Evolutionary conservation across 2,113 vertebrate genomes (phyloP).

Genomic region (Chlorodrepanis virens): DNA sequence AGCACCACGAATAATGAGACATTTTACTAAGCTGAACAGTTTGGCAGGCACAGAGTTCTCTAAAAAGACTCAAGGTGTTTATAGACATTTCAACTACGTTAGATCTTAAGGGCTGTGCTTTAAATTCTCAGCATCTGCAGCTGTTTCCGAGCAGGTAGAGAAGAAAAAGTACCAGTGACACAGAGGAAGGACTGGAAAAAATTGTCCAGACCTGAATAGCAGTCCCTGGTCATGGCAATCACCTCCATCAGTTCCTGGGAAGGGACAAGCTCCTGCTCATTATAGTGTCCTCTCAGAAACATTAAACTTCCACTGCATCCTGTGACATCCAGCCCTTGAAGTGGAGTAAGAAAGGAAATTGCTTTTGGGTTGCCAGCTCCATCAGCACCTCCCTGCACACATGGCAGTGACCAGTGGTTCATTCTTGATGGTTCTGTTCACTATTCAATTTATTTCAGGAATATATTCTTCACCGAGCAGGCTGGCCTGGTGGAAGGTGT

Average conservation of each 20-base stretch:
- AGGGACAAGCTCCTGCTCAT: background rate
- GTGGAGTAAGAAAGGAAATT: background rate
- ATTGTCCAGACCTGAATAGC: background rate
- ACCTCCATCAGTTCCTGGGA: background rate
- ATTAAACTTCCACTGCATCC: background rate
- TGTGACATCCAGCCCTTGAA: background rate
- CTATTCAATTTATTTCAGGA: background rate
- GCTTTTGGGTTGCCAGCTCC: background rate
- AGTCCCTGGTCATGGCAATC: background rate
- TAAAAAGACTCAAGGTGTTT: slow-evolving; percentile 38
- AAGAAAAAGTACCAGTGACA: background rate
- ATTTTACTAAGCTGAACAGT: background rate
- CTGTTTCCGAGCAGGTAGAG: background rate
- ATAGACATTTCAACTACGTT: background rate
- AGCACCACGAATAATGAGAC: background rate
- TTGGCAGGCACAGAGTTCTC: background rate
- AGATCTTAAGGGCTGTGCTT: background rate
- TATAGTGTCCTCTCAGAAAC: background rate
- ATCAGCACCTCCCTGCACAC: background rate
- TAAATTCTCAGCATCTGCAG: background rate
- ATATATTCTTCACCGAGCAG: background rate
- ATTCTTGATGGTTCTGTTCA: background rate
- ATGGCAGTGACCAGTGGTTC: accelerated
- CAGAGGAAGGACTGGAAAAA: background rate
- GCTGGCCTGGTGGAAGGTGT: background rate